Conservation (phyloP, 2,888 invertebrate genomes). For the Ecliptopera silaceata region DNA sequence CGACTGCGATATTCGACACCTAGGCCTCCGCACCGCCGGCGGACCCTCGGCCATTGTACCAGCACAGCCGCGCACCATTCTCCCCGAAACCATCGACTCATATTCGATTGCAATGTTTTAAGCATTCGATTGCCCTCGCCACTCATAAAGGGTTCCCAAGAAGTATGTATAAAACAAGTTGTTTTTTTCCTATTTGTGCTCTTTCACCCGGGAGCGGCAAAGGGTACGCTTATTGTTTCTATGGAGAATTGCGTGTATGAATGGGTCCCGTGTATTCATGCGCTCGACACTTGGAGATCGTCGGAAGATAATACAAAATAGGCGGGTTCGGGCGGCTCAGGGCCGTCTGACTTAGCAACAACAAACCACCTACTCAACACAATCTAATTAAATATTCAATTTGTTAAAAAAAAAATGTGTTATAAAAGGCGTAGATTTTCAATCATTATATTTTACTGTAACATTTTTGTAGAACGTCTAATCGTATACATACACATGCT, state of each 20-base stretch:
- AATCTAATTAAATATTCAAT: conserved; percentile 24
- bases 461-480: too few species aligned
- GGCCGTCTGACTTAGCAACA: conserved; percentile 62
- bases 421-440: neutral
- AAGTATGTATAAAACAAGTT: conserved; percentile 65
- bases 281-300: conserved; percentile 71
- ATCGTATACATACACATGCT: too few species aligned
- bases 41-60: conserved; percentile 41
- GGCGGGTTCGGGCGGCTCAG: conserved; percentile 70
- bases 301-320: conserved; percentile 69
- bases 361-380: conserved; percentile 69
- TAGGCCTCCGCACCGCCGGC: conserved; percentile 41
- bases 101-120: conserved; percentile 81
- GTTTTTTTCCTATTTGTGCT: conserved; percentile 69
- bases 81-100: conserved; percentile 60
- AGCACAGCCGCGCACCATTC: conserved; percentile 59
- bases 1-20: conserved; percentile 64
- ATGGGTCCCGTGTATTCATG: conserved; percentile 72
- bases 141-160: conserved; percentile 79
- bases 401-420: neutral
- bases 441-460: too few species aligned
- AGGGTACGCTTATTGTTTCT: conserved; percentile 80
- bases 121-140: conserved; percentile 80
- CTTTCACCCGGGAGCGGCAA: conserved; percentile 70
- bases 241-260: conserved; percentile 75